Conservation (phyloP, 1,140 invertebrate genomes). For the Bombus difficillimus region DNA sequence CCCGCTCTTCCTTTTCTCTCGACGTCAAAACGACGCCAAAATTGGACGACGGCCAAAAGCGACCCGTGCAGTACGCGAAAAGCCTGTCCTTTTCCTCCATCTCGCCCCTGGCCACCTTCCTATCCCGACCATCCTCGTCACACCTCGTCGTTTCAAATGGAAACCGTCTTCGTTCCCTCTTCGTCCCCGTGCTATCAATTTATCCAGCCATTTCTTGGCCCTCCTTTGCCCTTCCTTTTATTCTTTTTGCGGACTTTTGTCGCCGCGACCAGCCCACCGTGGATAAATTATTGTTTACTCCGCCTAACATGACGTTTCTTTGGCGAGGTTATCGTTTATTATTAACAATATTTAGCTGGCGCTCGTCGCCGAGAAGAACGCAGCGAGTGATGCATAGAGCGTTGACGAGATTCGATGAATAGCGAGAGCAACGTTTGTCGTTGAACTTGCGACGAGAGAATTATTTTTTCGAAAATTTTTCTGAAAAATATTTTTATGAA, state of each 20-base stretch:
- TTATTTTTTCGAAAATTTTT: no score
- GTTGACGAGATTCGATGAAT: background rate
- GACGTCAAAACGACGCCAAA: constrained; percentile 60
- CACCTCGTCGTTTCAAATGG: background rate
- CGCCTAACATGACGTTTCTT: constrained; percentile 17
- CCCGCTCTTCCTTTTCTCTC: constrained; percentile 23
- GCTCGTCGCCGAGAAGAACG: background rate
- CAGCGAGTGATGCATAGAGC: background rate
- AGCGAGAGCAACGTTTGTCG: no score
- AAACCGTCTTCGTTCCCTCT: background rate
- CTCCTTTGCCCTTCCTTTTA: constrained; percentile 24
- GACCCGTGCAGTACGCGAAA: constrained; percentile 57
- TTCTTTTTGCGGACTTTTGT: constrained; percentile 47
- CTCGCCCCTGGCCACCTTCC: constrained; percentile 4
- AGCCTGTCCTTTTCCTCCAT: constrained; percentile 52
- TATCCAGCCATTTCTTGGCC: constrained; percentile 39
- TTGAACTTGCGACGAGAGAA: no score
- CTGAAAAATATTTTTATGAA: no score
- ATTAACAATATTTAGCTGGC: constrained; percentile 38
- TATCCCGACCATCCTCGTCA: constrained; percentile 35
- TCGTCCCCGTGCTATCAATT: constrained; percentile 54
- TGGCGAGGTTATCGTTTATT: constrained; percentile 22
- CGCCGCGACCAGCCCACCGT: constrained; percentile 20
- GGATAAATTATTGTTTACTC: constrained; percentile 73
- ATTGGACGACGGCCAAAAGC: constrained; percentile 70